Evolutionary conservation across 2,113 vertebrate species (phyloP).

Genomic region (Hippocampus comes): DNA sequence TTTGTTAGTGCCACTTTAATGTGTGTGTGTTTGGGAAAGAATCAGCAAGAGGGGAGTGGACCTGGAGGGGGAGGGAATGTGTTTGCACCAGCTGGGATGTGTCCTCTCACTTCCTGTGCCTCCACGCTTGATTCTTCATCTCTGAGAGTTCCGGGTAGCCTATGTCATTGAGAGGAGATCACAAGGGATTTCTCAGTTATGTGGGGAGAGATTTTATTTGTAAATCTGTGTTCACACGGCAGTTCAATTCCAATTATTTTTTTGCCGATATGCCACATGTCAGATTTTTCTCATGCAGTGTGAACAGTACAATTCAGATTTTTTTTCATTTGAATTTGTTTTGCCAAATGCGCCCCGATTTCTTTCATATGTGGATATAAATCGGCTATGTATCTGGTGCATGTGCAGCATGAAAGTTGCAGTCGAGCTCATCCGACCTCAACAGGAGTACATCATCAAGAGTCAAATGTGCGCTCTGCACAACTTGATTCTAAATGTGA

Average conservation of each 20-base stretch:
- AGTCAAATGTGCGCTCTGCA: too few species aligned
- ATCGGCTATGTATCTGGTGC: too few species aligned
- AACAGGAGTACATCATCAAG: too few species aligned
- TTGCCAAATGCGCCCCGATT: too few species aligned
- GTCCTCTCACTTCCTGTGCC: slow-evolving; percentile 60
- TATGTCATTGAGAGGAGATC: slow-evolving; percentile 12
- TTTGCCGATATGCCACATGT: not conserved
- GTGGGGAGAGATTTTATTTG: not conserved
- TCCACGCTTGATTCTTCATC: slow-evolving; percentile 33
- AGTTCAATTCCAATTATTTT: too few species aligned
- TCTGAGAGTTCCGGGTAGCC: slow-evolving; percentile 35
- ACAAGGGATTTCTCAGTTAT: not conserved
- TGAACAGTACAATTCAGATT: too few species aligned
- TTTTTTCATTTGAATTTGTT: too few species aligned
- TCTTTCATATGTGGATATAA: too few species aligned
- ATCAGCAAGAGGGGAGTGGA: slow-evolving; percentile 23
- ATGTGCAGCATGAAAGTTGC: too few species aligned
- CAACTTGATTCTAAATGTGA: too few species aligned
- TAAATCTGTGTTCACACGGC: not conserved
- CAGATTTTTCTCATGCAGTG: too few species aligned
- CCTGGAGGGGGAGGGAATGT: slow-evolving; percentile 49
- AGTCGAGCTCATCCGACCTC: too few species aligned
- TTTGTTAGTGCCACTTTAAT: slow-evolving; percentile 43
- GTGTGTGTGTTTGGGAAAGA: slow-evolving; percentile 9
- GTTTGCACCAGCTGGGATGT: slow-evolving; percentile 66